Base-by-base conservation (phyloP, 2,113 vertebrate species). In the Amia ocellicauda region DNA sequence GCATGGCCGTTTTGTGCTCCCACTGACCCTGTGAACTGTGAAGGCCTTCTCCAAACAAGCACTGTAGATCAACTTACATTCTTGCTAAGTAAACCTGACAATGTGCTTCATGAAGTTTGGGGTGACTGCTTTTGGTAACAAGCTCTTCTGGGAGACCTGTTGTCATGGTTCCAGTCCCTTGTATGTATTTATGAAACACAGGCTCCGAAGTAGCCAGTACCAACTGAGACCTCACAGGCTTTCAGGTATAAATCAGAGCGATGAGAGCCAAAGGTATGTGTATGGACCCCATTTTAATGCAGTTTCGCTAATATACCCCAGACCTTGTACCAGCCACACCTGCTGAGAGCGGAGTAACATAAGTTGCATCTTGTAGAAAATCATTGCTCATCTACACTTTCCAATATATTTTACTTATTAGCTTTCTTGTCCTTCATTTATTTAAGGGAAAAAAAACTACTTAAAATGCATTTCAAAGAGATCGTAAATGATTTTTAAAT, bases 81-180 rank as follows among this genome's bases (percentile, higher is more conserved):
- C 23, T 42, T 43, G 60, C 31, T 8, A 47, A 47, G 16, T 47
- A 45, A 54, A 42, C 3, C 3, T 36, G 73, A 70, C 67, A 60
- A 74, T 79, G 78, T 31, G 69, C 62, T 70, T 72, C 67, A 74
- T 81, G 78, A 75, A 24, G 1, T 68, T 61, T 62, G 55, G 45
- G 55, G 68, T 67, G 58, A 82, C 60, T 57, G 69, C 56, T 69
- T 78, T 73, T 69, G 71, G 75, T 69, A 73, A 76, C 59, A 74
- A 63, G 58, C 68, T 74, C 75, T 53, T 65, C 50, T 19, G 57
- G 70, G 63, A 73, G 45, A 73, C 62, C 69, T 63, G 27, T 36
- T 42, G 55, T 24, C 56, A 67, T 66, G 66, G 64, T 52, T 77
- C n/a, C 52, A 58, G 51, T 64, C 52, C 14, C 42, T 59, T 58